A percentile compares a stretch with the other conserved stretches of the same genome.
Evolutionary conservation across 2,113 vertebrate genomes (phyloP).

Genomic region (Podilymbus podiceps): DNA sequence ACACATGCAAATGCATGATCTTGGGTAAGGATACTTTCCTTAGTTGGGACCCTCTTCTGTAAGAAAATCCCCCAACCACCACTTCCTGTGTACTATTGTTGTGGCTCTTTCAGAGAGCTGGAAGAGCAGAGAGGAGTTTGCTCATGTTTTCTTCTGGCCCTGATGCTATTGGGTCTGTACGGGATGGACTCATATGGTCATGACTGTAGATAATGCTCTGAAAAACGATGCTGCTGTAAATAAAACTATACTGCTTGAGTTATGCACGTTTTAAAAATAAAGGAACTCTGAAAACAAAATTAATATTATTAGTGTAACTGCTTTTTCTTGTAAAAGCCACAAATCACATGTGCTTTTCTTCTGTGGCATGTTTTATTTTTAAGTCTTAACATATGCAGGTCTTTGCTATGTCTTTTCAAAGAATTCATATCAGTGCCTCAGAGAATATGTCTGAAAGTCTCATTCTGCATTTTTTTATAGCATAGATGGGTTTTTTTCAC

Average conservation of each 20-base stretch:
- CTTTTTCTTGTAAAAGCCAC: neutral
- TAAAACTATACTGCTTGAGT: neutral
- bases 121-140: neutral
- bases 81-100: neutral
- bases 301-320: neutral
- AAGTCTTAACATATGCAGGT: neutral
- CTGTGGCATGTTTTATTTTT: conserved; percentile 34
- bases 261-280: neutral
- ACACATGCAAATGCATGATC: neutral
- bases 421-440: neutral
- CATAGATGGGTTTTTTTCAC: neutral
- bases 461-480: neutral
- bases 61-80: neutral
- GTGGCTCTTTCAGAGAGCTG: neutral
- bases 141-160: neutral
- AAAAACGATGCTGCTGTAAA: neutral
- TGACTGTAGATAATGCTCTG: neutral
- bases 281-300: neutral
- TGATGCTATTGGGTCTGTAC: neutral
- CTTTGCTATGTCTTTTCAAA: conserved; percentile 1
- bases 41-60: neutral
- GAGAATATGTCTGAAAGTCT: neutral
- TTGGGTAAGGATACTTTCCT: neutral
- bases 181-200: neutral
- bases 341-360: neutral